Evolutionary conservation across 2,888 invertebrate genomes (phyloP).

Genomic region (Herminia tarsipennalis): DNA sequence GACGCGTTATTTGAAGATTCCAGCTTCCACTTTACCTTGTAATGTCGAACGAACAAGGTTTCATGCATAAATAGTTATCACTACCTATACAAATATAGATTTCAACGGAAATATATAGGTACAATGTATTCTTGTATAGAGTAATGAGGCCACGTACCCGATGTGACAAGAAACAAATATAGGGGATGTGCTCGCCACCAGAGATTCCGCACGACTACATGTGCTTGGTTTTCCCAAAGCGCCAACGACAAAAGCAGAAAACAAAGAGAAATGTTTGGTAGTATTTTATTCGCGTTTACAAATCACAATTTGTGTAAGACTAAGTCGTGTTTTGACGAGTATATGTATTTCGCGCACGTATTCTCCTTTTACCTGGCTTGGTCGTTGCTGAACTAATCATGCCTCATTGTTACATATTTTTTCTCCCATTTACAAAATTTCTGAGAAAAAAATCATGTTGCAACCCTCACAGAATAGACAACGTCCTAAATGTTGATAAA

Average conservation of each 20-base stretch:
- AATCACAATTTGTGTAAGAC: constrained; percentile 42
- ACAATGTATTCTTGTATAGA: constrained; percentile 50
- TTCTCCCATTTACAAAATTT: too few species aligned
- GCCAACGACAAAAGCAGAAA: constrained; percentile 33
- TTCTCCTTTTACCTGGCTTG: constrained; percentile 23
- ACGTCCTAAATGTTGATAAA: too few species aligned
- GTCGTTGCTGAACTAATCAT: too few species aligned
- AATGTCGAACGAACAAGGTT: constrained; percentile 37
- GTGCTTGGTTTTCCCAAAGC: constrained; percentile 46
- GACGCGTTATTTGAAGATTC: constrained; percentile 35
- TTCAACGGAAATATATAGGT: constrained; percentile 47
- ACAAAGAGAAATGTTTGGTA: constrained; percentile 47
- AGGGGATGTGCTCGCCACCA: constrained; percentile 53
- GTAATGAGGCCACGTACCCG: constrained; percentile 68
- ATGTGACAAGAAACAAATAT: constrained; percentile 69
- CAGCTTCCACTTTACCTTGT: constrained; percentile 35
- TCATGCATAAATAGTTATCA: constrained; percentile 38
- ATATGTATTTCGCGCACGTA: constrained; percentile 25
- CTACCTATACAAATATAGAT: constrained; percentile 25
- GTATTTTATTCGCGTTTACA: constrained; percentile 42
- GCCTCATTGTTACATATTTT: too few species aligned
- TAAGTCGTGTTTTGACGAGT: constrained; percentile 40
- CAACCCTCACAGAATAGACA: too few species aligned
- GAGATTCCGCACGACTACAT: constrained; percentile 56
- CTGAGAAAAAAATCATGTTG: too few species aligned